phyloP scores from a whole-genome alignment of 1,140 invertebrate genomes.

The Paralvinella palmiformis region DNA sequence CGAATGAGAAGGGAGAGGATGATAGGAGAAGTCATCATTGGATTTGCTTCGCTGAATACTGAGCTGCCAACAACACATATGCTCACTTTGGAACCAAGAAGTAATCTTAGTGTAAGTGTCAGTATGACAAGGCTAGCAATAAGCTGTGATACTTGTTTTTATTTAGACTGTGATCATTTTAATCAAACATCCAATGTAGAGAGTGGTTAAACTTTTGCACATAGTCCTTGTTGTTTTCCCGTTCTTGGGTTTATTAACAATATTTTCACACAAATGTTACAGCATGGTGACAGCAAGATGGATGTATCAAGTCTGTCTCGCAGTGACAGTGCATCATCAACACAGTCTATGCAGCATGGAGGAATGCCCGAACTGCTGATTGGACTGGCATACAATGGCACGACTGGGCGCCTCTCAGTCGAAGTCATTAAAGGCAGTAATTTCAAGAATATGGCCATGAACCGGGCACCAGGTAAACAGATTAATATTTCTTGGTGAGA shows the following conservation, averaged over 20 bases:
- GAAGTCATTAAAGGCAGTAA: slow-evolving; percentile 91
- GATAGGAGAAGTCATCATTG: slow-evolving; percentile 82
- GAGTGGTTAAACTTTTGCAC: too few relatives aligned
- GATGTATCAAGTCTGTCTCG: slow-evolving; percentile 64
- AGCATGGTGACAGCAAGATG: slow-evolving; percentile 50
- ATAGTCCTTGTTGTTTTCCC: too few relatives aligned
- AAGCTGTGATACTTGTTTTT: too few relatives aligned
- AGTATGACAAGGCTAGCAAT: too few relatives aligned
- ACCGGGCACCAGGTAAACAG: slow-evolving; percentile 45
- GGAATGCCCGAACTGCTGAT: slow-evolving; percentile 82
- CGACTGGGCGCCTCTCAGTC: slow-evolving; percentile 83
- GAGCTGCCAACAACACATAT: slow-evolving; percentile 83
- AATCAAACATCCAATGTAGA: too few relatives aligned
- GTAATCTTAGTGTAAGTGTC: slow-evolving; percentile 67
- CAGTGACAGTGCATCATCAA: slow-evolving; percentile 86
- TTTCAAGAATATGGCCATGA: slow-evolving; percentile 63
- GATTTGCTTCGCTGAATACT: slow-evolving; percentile 79
- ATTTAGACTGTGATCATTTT: too few relatives aligned
- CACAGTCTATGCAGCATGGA: slow-evolving; percentile 82
- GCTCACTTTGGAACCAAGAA: slow-evolving; percentile 76
- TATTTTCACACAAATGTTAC: too few relatives aligned
- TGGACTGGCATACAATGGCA: slow-evolving; percentile 85
- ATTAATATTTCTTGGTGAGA: slow-evolving; percentile 14
- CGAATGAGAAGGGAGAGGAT: slow-evolving; percentile 81
- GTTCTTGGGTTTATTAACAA: too few relatives aligned